phyloP scores from a whole-genome alignment of 1,140 invertebrate species.

The Pseudachorutes palmiensis region DNA sequence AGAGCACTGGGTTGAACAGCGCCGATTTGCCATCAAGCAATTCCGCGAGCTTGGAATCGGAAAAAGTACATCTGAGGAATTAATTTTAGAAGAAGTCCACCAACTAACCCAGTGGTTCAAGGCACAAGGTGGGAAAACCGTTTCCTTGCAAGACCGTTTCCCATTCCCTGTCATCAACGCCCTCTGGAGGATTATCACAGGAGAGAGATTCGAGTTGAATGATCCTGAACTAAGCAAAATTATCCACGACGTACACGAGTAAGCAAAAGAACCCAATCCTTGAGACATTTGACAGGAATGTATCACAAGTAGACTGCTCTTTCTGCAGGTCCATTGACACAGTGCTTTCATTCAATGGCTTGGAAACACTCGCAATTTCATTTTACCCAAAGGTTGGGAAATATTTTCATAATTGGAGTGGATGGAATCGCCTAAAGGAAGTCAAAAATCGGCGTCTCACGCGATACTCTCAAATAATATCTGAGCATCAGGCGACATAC shows the following conservation, averaged over 20 bases:
- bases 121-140: not conserved
- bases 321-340: not conserved
- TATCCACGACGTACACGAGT: not conserved
- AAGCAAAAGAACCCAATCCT: not conserved
- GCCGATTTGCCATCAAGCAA: too few relatives aligned
- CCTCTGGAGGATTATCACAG: not conserved
- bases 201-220: not conserved
- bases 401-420: not conserved
- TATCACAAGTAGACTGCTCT: not conserved
- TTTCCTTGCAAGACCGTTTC: not conserved
- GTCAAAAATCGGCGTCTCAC: not conserved
- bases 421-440: not conserved
- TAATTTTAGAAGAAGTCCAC: slow-evolving; percentile 14
- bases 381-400: not conserved
- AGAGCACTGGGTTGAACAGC: too few relatives aligned
- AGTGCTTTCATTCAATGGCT: not conserved
- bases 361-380: not conserved
- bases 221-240: not conserved
- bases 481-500: not conserved
- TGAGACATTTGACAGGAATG: not conserved
- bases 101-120: slow-evolving; percentile 10
- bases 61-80: not conserved
- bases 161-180: not conserved
- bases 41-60: too few relatives aligned
- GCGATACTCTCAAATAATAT: not conserved